A percentile compares a stretch with the other conserved stretches of the same genome.
Conservation (phyloP, 2,888 invertebrate genomes). For the Ligdia adustata region DNA sequence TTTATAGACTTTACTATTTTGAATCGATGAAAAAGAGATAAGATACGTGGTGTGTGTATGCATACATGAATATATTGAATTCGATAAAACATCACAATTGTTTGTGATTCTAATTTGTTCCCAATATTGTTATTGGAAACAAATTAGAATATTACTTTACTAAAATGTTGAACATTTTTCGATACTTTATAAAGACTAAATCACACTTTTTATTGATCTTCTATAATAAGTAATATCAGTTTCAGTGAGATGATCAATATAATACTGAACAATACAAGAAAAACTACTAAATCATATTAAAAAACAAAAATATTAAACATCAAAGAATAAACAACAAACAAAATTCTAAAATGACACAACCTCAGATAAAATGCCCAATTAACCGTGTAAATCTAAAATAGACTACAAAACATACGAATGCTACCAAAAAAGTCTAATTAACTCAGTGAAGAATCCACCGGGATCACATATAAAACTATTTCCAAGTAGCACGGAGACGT, state of each 20-base stretch:
- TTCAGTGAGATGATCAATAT: too few relatives aligned
- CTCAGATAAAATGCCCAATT: neutral
- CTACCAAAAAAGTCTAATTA: conserved; percentile 21
- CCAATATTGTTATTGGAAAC: neutral
- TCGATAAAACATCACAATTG: neutral
- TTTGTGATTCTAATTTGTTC: neutral
- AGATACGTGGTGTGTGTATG: too few relatives aligned
- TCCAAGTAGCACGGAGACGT: conserved; percentile 49
- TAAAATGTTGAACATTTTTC: too few relatives aligned
- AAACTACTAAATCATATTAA: too few relatives aligned
- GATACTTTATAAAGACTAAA: too few relatives aligned
- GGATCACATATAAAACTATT: conserved; percentile 55
- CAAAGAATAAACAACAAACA: neutral
- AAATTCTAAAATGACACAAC: neutral
- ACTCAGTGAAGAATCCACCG: conserved; percentile 37
- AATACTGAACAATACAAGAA: too few relatives aligned
- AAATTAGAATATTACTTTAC: too few relatives aligned
- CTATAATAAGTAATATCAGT: too few relatives aligned
- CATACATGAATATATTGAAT: too few relatives aligned
- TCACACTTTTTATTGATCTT: too few relatives aligned
- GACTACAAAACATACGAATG: neutral
- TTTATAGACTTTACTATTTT: conserved; percentile 32
- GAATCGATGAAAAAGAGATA: neutral
- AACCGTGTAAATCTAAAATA: neutral
- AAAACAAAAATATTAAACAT: conserved; percentile 9